Base-by-base conservation (phyloP, 2,888 invertebrate genomes). In the Steinernema hermaphroditum region DNA sequence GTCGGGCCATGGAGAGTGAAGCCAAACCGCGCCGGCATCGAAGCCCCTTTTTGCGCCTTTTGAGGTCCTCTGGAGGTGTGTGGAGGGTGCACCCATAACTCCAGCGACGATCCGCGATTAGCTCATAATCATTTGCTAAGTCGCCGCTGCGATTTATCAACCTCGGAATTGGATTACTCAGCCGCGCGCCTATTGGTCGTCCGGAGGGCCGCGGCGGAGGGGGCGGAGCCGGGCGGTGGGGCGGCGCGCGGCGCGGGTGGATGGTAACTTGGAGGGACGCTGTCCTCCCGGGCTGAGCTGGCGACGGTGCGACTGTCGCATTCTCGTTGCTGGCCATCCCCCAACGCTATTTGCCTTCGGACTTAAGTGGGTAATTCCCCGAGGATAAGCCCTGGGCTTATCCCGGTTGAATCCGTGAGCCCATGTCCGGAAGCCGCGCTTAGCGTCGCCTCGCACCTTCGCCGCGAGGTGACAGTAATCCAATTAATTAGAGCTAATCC, bases 41-140 rank as follows among this genome's bases (percentile, higher is more conserved):
- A n/a, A n/a, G n/a, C n/a, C n/a, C n/a, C 46, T 46, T 19, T n/a
- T 4, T 32, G 62, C 19, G 32, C 62, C 32, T 32, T 24, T 32
- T 62, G 32, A 8, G 14, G 32, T 62, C 2, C 62, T 62, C 32
- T 12, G 2, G 1, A 12, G 50, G 22, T 50, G 50, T 2, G 22
- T 62, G 62, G 32, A 62, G 29, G 27, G 62, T 32, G 29, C 16
- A 22, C 32, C 32, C 32, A 16, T 16, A 50, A 50, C 62, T 27
- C 62, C 62, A 32, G 27, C 62, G 62, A n/a, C 62, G 62, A 62
- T 62, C 62, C 62, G 62, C 29, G 62, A 62, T 62, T 62, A 62
- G 62, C 62, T 62, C 62, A 34, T 62, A 62, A 62, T 62, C 62
- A 62, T 62, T 62, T 62, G 62, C 62, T 62, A 62, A 62, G 62